Base-by-base conservation (phyloP, 1,140 invertebrate species). In the Heliconius melpomene region DNA sequence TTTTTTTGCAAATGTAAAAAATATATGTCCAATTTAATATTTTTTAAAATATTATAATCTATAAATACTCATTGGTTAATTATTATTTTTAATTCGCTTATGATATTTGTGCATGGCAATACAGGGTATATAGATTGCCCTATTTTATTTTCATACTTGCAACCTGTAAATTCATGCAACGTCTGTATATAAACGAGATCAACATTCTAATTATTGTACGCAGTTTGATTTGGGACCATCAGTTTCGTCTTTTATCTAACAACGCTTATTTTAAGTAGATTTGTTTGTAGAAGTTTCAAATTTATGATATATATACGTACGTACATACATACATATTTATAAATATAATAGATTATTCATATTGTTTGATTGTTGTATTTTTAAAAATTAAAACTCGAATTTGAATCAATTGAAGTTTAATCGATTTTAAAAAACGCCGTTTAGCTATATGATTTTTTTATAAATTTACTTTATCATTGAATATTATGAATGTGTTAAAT, bases 11-110 rank as follows among this genome's bases (percentile, higher is more conserved):
- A 46, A 46, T 46, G 13, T 46, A 46, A 52, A 52, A 23, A 57
- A 23, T 57, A 57, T 9, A 57, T 66, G 60, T 26, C 26, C 29
- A 29, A 32, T 40, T 60, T 60, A 60, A 79, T 82, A 78, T 74
- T 82, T 74, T 71, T 75, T 78, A 5, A 57, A 73, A 52, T 20
- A 60, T 16, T 75, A 18, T 77, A n/a, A 66, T 74, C 3, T 50
- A 76, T 38, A n/a, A 90, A 90, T 90, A 89, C 89, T 91, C 88
- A 89, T 85, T 72, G 72, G 75, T 85, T 82, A 82, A 78, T 83
- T 88, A 82, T 83, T 87, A 77, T 73, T 52, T 60, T 72, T 84
- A 80, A 85, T 83, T 85, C 85, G 78, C 75, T 74, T 57, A 38
- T 77, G 54, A 74, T 77, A 72, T 52, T 80, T 80, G 57, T 40